Percentiles rank a stretch among this genome's conserved stretches.
These are phyloP conservation scores for Keiferia lycopersicella DNA, from an alignment of 2,888 invertebrate genomes.

Conservation along the genomic window DNA sequence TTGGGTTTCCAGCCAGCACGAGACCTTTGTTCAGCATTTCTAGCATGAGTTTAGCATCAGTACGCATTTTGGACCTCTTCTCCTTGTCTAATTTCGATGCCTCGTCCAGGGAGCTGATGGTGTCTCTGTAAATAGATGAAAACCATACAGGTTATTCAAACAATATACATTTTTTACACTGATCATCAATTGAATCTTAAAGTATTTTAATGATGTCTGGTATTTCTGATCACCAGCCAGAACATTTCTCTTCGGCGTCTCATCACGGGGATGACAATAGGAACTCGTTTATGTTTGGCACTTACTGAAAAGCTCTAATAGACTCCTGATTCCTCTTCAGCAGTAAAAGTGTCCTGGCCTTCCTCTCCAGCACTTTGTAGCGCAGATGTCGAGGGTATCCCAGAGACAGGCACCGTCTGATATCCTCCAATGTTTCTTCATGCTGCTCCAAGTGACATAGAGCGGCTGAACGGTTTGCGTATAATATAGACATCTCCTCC, in stretches of 20 bases:
- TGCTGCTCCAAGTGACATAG: slow-evolving; percentile 87
- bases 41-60: slow-evolving; percentile 87
- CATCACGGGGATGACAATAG: too few species aligned
- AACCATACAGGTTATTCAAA: too few species aligned
- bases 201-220: neutral
- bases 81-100: slow-evolving; percentile 82
- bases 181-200: too few species aligned
- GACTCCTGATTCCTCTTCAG: slow-evolving; percentile 85
- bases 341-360: slow-evolving; percentile 86
- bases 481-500: slow-evolving; percentile 84
- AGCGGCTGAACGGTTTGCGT: slow-evolving; percentile 91
- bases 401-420: slow-evolving; percentile 83
- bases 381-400: slow-evolving; percentile 87
- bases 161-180: too few species aligned
- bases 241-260: too few species aligned
- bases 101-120: slow-evolving; percentile 85
- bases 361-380: slow-evolving; percentile 89
- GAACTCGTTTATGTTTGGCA: too few species aligned
- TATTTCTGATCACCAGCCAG: too few species aligned
- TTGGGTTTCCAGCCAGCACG: slow-evolving; percentile 66
- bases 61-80: slow-evolving; percentile 82
- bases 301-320: slow-evolving; percentile 82
- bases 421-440: slow-evolving; percentile 85
- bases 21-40: slow-evolving; percentile 84
- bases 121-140: slow-evolving; percentile 68